Evolutionary conservation across 2,113 vertebrate species (phyloP), one percentile per base, ranked within the genome.

Genomic region (Callorhinus ursinus): DNA sequence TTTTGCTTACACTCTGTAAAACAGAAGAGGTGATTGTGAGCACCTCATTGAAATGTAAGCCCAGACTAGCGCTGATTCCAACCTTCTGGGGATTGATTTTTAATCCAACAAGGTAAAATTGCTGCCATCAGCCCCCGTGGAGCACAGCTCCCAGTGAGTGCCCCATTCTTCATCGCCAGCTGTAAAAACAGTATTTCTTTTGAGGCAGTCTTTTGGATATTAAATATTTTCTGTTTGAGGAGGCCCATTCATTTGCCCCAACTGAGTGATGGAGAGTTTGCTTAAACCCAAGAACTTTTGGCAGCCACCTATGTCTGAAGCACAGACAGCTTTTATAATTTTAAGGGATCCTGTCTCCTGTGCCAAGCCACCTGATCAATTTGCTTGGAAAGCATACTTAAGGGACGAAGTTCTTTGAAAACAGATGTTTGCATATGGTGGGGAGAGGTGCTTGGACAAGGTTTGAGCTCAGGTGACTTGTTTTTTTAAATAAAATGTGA

Each of bases 401-500:
- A 65, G 39, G 28, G 46, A 39, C 33, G 33, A 67, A 5, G 4
- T 82, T 92, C 57, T 82, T 67, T 79, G 24, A 77, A 90, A 95
- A 61, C 28, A 21, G 19, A 87, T 90, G n/a, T 79, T 74, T 59
- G 18, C 13, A 12, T 67, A 31, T n/a, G 10, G 6, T 85, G 22
- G 9, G 10, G 7, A 85, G 74, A 83, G 55, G 31, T 79, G 21
- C 19, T 42, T 49, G 51, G 46, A 33, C n/a, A 49, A 31, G 6
- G 21, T 82, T 77, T 71, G 53, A 72, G 18, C 69, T 67, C 26
- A 81, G 82, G 31, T 24, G 26, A 88, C 51, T 77, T 91, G 42
- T 24, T 88, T 90, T 90, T 90, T 24, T 26, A 61, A 69, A 90
- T 81, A 67, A 88, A 96, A 59, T 90, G 53, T 86, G 53, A 67